Base-by-base conservation (phyloP, 2,113 vertebrate species). In the Procavia capensis region DNA sequence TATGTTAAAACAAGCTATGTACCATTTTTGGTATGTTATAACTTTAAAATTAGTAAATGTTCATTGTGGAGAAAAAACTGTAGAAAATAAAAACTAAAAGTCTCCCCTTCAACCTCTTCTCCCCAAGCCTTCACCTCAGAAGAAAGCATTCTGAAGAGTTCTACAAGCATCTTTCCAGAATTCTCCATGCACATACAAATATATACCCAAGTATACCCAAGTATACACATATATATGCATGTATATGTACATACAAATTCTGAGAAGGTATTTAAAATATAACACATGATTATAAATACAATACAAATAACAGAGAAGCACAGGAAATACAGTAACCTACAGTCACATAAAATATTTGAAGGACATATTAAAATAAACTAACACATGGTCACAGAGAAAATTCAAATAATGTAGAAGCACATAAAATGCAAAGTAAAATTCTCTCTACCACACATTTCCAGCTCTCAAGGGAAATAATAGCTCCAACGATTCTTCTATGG, bases 211-310 rank as follows among this genome's bases (percentile, higher is more conserved):
- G 25, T 50, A 9, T 27, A 19, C 10, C 39, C 4, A 34, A 34
- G 11, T 78, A 50, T 70, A 81, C 27, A 84, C 17, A 83, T 29
- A 78, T 36, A 36, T 45, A 41, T 16, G 88, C 4, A 36, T n/a
- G 74, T 64, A 70, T n/a, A 9, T 78, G 79, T 9, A 81, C 34
- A 74, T 6, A 66, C 34, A 96, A 92, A 79, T 78, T 92, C 92
- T 83, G 13, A 96, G n/a, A 82, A 57, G 82, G 25, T 59, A 84
- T 39, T 90, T 92, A 95, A 84, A 91, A 95, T 88, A n/a, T 90
- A 88, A 76, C 24, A 63, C 61, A 54, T 36, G 74, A 91, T 83
- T 84, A 80, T 68, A 29, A 88, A 87, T 50, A 94, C 82, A 95
- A 88, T 93, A 41, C 61, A 88, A 96, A 75, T 84, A 80, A 76